Percentiles rank a stretch among this genome's conserved stretches.
Conservation (phyloP, 2,888 invertebrate species). For the Dorcus hopei region DNA sequence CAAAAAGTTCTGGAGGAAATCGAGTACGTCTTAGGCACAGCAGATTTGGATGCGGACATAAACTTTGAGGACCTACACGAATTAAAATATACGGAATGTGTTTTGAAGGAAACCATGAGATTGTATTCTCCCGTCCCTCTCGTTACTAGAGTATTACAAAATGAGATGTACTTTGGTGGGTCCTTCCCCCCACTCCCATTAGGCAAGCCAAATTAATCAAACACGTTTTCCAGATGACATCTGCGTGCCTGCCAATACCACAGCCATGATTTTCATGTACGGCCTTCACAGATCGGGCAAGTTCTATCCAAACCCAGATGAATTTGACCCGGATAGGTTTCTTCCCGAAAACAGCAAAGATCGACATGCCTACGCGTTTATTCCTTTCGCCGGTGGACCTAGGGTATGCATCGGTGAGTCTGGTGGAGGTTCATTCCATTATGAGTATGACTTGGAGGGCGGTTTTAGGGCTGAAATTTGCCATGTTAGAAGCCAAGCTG, state of each 20-base stretch:
- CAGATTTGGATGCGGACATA: not conserved
- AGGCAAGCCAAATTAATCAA: no score
- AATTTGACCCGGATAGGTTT: conserved; percentile 12
- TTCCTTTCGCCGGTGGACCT: conserved; percentile 7
- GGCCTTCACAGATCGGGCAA: conserved; percentile 5
- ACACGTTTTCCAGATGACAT: no score
- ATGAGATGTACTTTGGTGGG: no score
- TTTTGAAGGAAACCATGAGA: conserved; percentile 24
- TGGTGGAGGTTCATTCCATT: not conserved
- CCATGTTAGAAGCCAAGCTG: not conserved
- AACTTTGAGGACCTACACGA: conserved; percentile 14
- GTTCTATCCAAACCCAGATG: not conserved
- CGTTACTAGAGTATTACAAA: conserved; percentile 8
- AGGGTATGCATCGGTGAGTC: conserved; percentile 13
- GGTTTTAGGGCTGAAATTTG: not conserved
- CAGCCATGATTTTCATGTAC: not conserved
- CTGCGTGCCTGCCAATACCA: not conserved
- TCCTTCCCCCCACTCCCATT: no score
- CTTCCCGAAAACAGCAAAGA: conserved; percentile 5
- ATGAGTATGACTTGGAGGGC: no score
- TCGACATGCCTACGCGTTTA: not conserved
- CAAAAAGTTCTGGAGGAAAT: conserved; percentile 24
- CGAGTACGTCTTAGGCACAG: conserved; percentile 3
- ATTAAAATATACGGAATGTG: conserved; percentile 23
- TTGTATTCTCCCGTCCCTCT: conserved; percentile 19